Evolutionary conservation across 2,113 vertebrate species (phyloP).

Genomic region (Neolamprologus brichardi): DNA sequence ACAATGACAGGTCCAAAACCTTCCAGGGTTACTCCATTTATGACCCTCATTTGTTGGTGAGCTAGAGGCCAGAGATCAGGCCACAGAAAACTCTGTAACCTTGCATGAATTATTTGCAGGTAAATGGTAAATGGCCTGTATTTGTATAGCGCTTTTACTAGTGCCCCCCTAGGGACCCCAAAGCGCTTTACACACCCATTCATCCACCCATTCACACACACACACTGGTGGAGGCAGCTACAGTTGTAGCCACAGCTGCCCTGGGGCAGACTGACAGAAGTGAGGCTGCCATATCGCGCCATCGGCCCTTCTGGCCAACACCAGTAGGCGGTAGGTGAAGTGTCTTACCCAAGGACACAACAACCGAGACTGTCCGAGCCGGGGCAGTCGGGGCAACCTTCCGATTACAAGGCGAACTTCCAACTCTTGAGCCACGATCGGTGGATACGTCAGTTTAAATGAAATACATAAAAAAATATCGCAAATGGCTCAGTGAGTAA

Average conservation of each 20-base stretch:
- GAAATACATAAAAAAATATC: neutral
- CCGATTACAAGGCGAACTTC: fast-evolving
- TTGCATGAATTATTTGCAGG: neutral
- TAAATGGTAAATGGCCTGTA: too few species aligned
- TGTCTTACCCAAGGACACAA: too few species aligned
- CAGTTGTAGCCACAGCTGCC: too few species aligned
- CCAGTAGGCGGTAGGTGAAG: too few species aligned
- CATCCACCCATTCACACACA: too few species aligned
- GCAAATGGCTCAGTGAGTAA: neutral
- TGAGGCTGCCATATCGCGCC: fast-evolving
- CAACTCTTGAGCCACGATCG: too few species aligned
- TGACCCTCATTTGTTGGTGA: neutral
- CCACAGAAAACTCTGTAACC: neutral
- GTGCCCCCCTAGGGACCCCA: too few species aligned
- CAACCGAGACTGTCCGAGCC: fast-evolving
- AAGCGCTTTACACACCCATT: too few species aligned
- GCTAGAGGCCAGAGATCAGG: neutral
- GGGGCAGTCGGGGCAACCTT: too few species aligned
- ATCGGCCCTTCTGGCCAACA: too few species aligned
- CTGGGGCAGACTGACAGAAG: too few species aligned
- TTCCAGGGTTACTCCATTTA: neutral
- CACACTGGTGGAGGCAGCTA: fast-evolving
- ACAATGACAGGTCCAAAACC: neutral
- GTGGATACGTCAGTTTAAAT: neutral
- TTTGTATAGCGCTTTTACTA: too few species aligned